These are phyloP conservation scores for Oenanthe melanoleuca DNA, from an alignment of 2,113 vertebrate genomes.

Conservation along the genomic window DNA sequence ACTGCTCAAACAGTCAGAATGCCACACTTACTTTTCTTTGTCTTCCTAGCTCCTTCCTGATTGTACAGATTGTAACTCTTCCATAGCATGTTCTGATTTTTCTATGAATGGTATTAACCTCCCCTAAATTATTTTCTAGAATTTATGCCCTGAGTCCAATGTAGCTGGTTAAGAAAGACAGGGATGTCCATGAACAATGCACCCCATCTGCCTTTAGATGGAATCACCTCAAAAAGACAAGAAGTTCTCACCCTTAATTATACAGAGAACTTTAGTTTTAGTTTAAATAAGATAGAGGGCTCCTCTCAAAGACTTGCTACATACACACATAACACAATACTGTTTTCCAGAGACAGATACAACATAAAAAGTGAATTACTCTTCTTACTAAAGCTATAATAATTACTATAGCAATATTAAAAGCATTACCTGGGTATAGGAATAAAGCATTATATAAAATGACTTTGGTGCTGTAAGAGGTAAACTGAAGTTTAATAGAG, in stretches of 20 bases:
- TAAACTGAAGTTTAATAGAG: not conserved
- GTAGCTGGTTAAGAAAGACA: not conserved
- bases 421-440: not conserved
- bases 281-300: not conserved
- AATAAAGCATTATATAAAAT: not conserved
- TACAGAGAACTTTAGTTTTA: not conserved
- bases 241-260: not conserved
- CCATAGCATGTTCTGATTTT: not conserved
- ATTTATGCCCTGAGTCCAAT: not conserved
- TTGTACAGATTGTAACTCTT: not conserved
- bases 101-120: not conserved
- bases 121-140: not conserved
- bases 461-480: not conserved
- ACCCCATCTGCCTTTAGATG: not conserved
- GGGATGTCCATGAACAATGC: rapidly evolving
- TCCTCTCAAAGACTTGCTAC: not conserved
- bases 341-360: not conserved
- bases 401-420: not conserved
- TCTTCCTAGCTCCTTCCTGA: not conserved
- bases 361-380: not conserved
- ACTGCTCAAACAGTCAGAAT: not conserved
- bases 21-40: not conserved
- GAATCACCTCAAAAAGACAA: not conserved
- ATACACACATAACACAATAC: rapidly evolving
- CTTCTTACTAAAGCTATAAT: not conserved